Evolutionary conservation across 92 coral and sea anemone genomes (phyloP), one percentile per base, ranked within the genome.

Genomic region (Parazoanthus darwini): DNA sequence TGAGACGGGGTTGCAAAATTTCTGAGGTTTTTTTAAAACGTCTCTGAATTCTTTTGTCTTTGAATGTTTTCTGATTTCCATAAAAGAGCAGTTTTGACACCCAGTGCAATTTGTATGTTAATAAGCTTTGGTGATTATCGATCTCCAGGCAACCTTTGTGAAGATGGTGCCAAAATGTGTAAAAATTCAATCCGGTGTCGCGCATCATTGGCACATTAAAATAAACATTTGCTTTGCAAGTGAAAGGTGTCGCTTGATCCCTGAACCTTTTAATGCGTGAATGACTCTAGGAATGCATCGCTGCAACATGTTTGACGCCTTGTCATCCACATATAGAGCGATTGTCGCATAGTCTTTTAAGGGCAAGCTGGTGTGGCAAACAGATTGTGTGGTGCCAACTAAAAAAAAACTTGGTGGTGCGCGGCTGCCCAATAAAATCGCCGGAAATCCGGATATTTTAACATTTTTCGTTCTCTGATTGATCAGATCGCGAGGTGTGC

Each of bases 101-200:
- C 18, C 59, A 54, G 59, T 54, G 16, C 65, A 83, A 70, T 70
- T 84, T 84, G 67, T 68, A 83, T 68, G 78, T 68, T 33, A 83
- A 43, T 70, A 29, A 71, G 16, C 42, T 48, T 11, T 14, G 25
- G 15, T 26, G 22, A 44, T 84, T 43, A 84, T 71, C 39, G 16
- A 70, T 84, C 78, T 18, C 87, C 79, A n/a, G 39, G 87, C 87
- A 84, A 84, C 87, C 87, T 39, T 70, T 84, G 87, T 84, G 44
- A 44, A 43, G 65, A 18, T 44, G 78, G 67, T 26, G 33, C 63
- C 77, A 20, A 25, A 43, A 82, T 35, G 18, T 82, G 59, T 25
- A 73, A 51, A 42, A 83, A 68, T 29, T 42, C 63, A 9, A 84
- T 46, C 78, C 66, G 66, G 11, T 46, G 51, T 43, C 78, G 67